Conservation (phyloP, 2,888 invertebrate genomes). For the Margaritifera margaritifera region DNA sequence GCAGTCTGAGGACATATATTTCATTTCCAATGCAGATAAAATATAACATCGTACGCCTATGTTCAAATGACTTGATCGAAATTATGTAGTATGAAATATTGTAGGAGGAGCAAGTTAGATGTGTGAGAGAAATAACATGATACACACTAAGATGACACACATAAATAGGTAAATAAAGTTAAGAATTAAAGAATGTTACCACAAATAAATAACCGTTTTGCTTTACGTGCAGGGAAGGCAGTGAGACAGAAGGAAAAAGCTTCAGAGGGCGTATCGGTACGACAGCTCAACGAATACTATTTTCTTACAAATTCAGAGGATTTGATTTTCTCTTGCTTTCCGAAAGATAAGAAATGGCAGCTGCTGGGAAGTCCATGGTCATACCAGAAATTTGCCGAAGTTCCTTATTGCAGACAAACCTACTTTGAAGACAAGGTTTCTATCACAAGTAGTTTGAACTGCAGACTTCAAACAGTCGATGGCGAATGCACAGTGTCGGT, state of each 20-base stretch:
- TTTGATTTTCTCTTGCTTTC: slow-evolving; percentile 20
- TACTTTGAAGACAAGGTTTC: slow-evolving; percentile 23
- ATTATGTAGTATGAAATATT: too few species aligned
- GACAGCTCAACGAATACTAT: slow-evolving; percentile 29
- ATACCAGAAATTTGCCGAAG: slow-evolving; percentile 27
- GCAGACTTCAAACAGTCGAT: slow-evolving; percentile 14
- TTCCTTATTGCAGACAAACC: slow-evolving; percentile 17
- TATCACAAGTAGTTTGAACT: slow-evolving; percentile 20
- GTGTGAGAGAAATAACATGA: too few species aligned
- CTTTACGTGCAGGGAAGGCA: slow-evolving; percentile 15
- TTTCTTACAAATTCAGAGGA: slow-evolving; percentile 33
- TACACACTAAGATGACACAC: too few species aligned
- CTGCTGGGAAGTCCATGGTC: slow-evolving; percentile 25
- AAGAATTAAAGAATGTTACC: too few species aligned
- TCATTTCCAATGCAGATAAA: too few species aligned
- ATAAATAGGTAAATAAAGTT: too few species aligned
- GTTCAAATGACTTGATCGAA: too few species aligned
- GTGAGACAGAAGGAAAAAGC: slow-evolving; percentile 26
- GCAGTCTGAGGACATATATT: too few species aligned
- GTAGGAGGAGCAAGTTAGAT: too few species aligned
- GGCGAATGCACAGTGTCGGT: slow-evolving; percentile 26
- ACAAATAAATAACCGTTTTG: too few species aligned
- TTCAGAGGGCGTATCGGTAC: slow-evolving; percentile 14
- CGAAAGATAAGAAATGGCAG: slow-evolving; percentile 24
- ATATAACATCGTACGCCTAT: too few species aligned